Base-by-base conservation (phyloP, 2,797 vertebrate genomes). In the Onychomys leucogaster region DNA sequence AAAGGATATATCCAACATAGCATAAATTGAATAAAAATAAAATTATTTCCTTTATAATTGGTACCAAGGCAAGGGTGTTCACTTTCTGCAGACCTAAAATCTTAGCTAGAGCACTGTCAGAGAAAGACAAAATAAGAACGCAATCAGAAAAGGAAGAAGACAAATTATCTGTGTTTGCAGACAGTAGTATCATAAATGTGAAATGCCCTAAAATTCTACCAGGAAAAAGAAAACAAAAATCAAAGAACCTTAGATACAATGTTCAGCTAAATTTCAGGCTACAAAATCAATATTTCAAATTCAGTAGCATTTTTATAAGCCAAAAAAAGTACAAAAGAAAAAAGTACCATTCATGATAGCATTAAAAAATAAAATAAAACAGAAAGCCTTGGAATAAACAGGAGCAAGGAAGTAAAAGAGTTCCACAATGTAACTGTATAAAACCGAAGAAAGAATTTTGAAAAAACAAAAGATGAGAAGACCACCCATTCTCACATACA, bases 1-100 rank as follows among this genome's bases (percentile, higher is more conserved):
- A 84, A n/a, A 83, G 2, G 5, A 84, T 46, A 61, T 2, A 12
- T 34, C 25, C 17, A 46, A 4, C 10, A 32, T 63, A 46, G 65
- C 0, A 0, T 82, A 9, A 27, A 27, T 46, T 41, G 21, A 1
- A 10, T 21, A 5, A 65, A 32, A 19, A 19, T 21, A 3, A 34
- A 84, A 32, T 21, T 46, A 65, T 27, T 46, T 65, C 5, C 6
- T 65, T 65, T 65, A 63, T 32, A 46, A 16, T 11, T 43, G 29
- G 41, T 37, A 46, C 32, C 5, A 43, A 12, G 59, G 12, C 14
- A 46, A 32, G 27, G 5, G 59, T 34, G 6, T 13, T 17, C 1
- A 84, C 57, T 83, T 61, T 29, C 1, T 84, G 29, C 29, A 46
- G 5, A 46, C 41, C 46, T 46, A 83, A 65, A 65, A 13, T 34